Evolutionary conservation across 2,888 invertebrate genomes (phyloP).

Genomic region (Eurytoma adleriae): DNA sequence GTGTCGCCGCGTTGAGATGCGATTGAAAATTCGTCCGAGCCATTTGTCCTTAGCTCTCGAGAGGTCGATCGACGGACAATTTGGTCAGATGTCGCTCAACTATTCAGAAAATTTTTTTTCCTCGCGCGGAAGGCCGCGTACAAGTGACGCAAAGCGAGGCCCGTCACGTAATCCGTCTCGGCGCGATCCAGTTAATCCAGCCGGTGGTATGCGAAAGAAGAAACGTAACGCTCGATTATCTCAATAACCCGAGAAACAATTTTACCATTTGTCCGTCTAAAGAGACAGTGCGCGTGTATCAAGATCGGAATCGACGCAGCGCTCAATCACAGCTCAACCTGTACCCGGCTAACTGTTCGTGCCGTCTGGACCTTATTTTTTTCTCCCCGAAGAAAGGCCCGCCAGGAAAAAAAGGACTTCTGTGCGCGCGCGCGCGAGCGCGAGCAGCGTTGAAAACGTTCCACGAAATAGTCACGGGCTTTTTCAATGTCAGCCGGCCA

Average conservation of each 20-base stretch:
- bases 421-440: conserved; percentile 19
- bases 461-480: conserved; percentile 31
- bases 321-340: conserved; percentile 53
- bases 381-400: conserved; percentile 10
- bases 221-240: conserved; percentile 40
- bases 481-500: conserved; percentile 39
- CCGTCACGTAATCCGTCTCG: too few species aligned
- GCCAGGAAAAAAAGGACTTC: conserved; percentile 34
- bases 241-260: conserved; percentile 40
- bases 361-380: conserved; percentile 18
- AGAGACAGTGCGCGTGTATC: conserved; percentile 41
- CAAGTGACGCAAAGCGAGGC: too few species aligned
- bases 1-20: too few species aligned
- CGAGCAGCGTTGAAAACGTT: conserved; percentile 12
- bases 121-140: too few species aligned
- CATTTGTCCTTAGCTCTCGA: too few species aligned
- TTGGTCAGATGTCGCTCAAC: too few species aligned
- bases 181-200: neutral
- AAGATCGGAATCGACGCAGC: conserved; percentile 46
- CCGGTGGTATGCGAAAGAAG: neutral
- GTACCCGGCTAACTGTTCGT: conserved; percentile 44
- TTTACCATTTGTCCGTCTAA: conserved; percentile 45
- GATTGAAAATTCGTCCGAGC: too few species aligned
- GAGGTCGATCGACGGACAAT: too few species aligned
- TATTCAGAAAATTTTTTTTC: too few species aligned